A percentile compares a stretch with the other conserved stretches of the same genome.
Conservation (phyloP, 2,113 vertebrate genomes). For the Lates calcarifer region DNA sequence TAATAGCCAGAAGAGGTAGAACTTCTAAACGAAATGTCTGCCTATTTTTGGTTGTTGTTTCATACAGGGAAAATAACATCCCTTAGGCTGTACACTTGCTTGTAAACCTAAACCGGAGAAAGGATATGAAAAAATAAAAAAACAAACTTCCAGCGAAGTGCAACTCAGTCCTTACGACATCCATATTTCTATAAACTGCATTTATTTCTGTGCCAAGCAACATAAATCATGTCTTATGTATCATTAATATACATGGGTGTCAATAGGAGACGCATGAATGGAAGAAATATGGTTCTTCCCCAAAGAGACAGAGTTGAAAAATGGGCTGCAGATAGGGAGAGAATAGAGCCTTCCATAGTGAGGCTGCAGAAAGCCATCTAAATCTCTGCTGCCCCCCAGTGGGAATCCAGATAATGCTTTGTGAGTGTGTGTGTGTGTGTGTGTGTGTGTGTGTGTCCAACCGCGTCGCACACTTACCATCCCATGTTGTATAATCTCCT, state of each 20-base stretch:
- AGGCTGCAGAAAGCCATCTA: constrained; percentile 63
- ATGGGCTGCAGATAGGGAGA: constrained; percentile 69
- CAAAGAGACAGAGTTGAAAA: constrained; percentile 80
- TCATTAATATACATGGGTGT: constrained; percentile 86
- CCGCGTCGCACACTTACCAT: neutral
- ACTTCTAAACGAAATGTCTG: constrained; percentile 8
- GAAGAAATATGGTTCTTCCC: constrained; percentile 86
- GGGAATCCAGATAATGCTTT: constrained; percentile 61
- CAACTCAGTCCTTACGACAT: constrained; percentile 59
- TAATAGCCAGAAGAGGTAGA: constrained; percentile 1
- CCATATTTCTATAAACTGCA: constrained; percentile 82
- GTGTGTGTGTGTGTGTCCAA: constrained; percentile 10
- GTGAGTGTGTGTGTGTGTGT: neutral
- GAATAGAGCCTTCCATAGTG: constrained; percentile 48
- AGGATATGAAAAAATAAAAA: constrained; percentile 25
- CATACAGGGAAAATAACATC: constrained; percentile 3
- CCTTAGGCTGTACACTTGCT: constrained; percentile 1
- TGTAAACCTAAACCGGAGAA: constrained; percentile 41
- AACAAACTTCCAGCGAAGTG: constrained; percentile 64
- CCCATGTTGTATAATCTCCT: neutral
- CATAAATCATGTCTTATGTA: constrained; percentile 84
- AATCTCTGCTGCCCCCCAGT: constrained; percentile 93
- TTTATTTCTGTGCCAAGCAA: constrained; percentile 77
- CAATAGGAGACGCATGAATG: constrained; percentile 85
- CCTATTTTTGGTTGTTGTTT: neutral